A percentile compares a stretch with the other conserved stretches of the same genome.
Conservation (phyloP, 1,140 invertebrate genomes). For the Drosophila orosa region DNA sequence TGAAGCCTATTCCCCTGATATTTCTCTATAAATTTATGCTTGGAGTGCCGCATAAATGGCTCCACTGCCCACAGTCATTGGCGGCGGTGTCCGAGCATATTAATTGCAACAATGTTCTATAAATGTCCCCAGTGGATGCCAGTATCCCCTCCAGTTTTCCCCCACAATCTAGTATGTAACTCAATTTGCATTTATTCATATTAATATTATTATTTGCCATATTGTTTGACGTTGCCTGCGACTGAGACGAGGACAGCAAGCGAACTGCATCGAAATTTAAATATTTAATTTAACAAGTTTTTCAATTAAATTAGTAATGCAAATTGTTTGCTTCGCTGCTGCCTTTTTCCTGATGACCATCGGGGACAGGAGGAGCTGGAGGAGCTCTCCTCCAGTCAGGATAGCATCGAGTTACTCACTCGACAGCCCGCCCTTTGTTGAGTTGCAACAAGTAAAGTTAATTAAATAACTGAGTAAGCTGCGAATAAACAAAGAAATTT, state of each 20-base stretch:
- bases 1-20: constrained; percentile 4
- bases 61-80: constrained; percentile 33
- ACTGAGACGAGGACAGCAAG: constrained; percentile 26
- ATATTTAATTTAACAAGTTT: constrained; percentile 80
- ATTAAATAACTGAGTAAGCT: constrained; percentile 57
- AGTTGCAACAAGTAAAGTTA: constrained; percentile 49
- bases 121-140: constrained; percentile 40
- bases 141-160: background rate
- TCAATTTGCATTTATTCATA: constrained; percentile 72
- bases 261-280: constrained; percentile 60
- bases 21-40: constrained; percentile 5
- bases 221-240: constrained; percentile 43
- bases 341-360: constrained; percentile 23
- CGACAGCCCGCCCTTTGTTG: constrained; percentile 32
- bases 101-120: constrained; percentile 50
- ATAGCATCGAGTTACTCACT: constrained; percentile 28
- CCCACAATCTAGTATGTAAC: constrained; percentile 35
- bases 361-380: background rate
- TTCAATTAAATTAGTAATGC: constrained; percentile 76
- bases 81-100: constrained; percentile 22
- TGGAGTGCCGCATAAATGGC: constrained; percentile 21
- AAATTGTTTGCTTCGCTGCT: constrained; percentile 52
- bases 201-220: constrained; percentile 67
- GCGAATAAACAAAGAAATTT: constrained; percentile 39
- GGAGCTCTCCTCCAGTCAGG: constrained; percentile 9